These are phyloP conservation scores for Brachymystax lenok DNA, from an alignment of 2,797 vertebrate genomes.

Conservation along the genomic window DNA sequence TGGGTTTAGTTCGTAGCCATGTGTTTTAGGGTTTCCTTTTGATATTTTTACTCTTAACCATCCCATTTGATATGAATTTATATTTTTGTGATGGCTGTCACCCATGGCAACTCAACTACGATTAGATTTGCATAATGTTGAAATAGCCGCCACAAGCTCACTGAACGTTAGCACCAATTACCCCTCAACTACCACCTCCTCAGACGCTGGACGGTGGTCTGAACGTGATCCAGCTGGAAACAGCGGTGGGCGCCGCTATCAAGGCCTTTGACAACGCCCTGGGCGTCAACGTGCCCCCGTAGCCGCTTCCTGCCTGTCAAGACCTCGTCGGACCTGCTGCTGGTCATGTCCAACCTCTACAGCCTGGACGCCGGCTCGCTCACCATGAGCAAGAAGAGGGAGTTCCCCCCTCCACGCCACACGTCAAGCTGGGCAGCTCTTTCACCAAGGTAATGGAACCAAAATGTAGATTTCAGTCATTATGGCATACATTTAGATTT, in stretches of 20 bases:
- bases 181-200: conserved; percentile 17
- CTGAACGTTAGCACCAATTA: background rate
- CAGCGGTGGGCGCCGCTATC: conserved; percentile 85
- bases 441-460: conserved; percentile 82
- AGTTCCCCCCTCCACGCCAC: conserved; percentile 86
- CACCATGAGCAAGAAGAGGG: conserved; percentile 87
- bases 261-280: conserved; percentile 89
- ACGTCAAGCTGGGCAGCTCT: conserved; percentile 88
- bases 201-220: conserved; percentile 87
- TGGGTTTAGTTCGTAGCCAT: background rate
- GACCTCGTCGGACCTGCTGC: conserved; percentile 86
- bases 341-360: conserved; percentile 90
- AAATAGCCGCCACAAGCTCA: background rate
- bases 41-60: too few relatives aligned
- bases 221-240: conserved; percentile 88
- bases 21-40: too few relatives aligned
- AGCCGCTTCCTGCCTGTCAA: conserved; percentile 90
- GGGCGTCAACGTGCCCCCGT: conserved; percentile 87
- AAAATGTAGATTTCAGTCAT: background rate
- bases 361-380: conserved; percentile 86
- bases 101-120: too few relatives aligned
- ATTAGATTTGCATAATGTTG: background rate
- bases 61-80: too few relatives aligned
- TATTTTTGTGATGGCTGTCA: too few relatives aligned
- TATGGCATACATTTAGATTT: too few relatives aligned